phyloP scores from a whole-genome alignment of 2,113 vertebrate genomes.

The Psammodynastes pulverulentus region DNA sequence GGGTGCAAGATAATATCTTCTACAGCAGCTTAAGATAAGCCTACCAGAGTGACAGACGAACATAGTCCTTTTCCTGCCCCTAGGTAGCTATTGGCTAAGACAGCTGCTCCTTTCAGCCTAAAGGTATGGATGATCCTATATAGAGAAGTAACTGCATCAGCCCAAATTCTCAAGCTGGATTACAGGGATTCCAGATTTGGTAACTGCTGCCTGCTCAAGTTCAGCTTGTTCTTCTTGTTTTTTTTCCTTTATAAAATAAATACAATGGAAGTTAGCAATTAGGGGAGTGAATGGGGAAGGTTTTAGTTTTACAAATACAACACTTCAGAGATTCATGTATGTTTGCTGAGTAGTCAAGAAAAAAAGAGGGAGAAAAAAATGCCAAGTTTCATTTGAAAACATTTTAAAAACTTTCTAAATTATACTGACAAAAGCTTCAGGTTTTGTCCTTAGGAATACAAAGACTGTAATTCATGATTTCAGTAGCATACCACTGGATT shows the following conservation, averaged over 20 bases:
- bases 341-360: background rate
- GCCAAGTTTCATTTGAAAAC: background rate
- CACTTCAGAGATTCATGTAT: background rate
- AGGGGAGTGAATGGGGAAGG: background rate
- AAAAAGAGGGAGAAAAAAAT: background rate
- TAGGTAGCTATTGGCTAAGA: background rate
- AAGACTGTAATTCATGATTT: background rate
- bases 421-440: background rate
- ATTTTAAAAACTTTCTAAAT: background rate
- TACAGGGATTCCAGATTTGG: background rate
- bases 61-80: background rate
- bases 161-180: background rate
- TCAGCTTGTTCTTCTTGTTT: background rate
- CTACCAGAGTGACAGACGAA: background rate
- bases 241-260: background rate
- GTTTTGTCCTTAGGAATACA: background rate
- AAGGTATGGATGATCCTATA: background rate
- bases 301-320: background rate
- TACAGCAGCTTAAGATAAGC: background rate
- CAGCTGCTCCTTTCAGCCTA: background rate
- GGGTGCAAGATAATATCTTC: background rate
- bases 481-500: background rate
- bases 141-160: background rate
- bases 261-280: background rate
- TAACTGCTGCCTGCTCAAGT: background rate